phyloP scores from a whole-genome alignment of 2,888 invertebrate species.

The Sclerodermus sp. region DNA sequence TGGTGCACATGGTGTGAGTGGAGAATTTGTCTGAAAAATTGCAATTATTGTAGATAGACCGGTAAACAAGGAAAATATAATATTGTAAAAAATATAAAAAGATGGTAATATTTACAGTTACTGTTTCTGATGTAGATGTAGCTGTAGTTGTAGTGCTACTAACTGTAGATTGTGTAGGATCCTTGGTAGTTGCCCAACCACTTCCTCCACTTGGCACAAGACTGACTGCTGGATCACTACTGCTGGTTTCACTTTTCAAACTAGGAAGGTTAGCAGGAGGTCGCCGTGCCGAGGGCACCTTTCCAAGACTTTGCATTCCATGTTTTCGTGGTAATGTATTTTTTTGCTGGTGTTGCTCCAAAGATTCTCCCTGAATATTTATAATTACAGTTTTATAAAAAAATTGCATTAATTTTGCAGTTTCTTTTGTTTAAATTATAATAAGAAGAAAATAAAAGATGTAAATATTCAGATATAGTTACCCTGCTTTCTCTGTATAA shows the following conservation, averaged over 20 bases:
- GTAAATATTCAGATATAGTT: conserved; percentile 54
- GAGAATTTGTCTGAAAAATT: conserved; percentile 45
- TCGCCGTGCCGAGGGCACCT: conserved; percentile 96
- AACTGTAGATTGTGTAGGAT: conserved; percentile 57
- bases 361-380: conserved; percentile 74
- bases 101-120: conserved; percentile 35
- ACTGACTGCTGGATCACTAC: conserved; percentile 76
- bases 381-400: conserved; percentile 17
- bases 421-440: background rate
- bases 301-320: conserved; percentile 99
- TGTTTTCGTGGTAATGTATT: conserved; percentile 93
- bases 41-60: conserved; percentile 3
- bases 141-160: conserved; percentile 48
- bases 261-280: conserved; percentile 99
- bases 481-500: conserved; percentile 87
- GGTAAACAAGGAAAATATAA: conserved; percentile 3
- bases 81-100: background rate
- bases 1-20: conserved; percentile 51
- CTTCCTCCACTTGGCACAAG: conserved; percentile 78
- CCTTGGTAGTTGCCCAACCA: conserved; percentile 75
- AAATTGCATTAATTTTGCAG: no score
- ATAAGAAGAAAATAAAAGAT: no score
- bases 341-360: conserved; percentile 85
- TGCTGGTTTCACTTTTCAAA: conserved; percentile 92
- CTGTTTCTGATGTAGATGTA: conserved; percentile 48